These are phyloP conservation scores for Anguilla obscura DNA, from an alignment of 2,797 vertebrate species.

Conservation along the genomic window DNA sequence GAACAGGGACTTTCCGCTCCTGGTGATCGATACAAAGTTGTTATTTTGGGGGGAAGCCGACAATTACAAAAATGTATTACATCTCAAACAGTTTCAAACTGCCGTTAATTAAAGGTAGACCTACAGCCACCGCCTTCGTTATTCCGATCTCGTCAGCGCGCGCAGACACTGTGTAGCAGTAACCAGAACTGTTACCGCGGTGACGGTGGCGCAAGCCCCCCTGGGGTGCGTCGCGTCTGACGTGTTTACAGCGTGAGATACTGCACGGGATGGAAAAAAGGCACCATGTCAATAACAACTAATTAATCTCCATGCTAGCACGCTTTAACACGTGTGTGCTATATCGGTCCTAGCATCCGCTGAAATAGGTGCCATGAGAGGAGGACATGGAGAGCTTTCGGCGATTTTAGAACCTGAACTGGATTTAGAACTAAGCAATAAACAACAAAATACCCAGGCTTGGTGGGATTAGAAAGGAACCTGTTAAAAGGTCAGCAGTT, in stretches of 20 bases:
- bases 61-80: slow-evolving; percentile 43
- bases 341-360: not conserved
- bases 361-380: not conserved
- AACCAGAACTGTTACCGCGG: slow-evolving; percentile 33
- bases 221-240: slow-evolving; percentile 41
- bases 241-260: slow-evolving; percentile 40
- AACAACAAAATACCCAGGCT: not conserved
- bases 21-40: not conserved
- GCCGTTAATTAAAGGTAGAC: slow-evolving; percentile 37
- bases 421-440: not conserved
- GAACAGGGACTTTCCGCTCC: not conserved
- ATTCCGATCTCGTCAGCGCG: slow-evolving; percentile 52
- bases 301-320: slow-evolving; percentile 55
- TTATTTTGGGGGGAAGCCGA: not conserved
- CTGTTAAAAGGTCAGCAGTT: not conserved
- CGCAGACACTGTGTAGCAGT: slow-evolving; percentile 53
- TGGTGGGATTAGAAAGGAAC: not conserved
- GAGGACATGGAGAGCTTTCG: not conserved
- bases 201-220: slow-evolving; percentile 41
- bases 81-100: slow-evolving; percentile 45
- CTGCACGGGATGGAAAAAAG: not conserved
- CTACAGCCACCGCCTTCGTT: slow-evolving; percentile 49
- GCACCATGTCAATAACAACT: slow-evolving; percentile 52
- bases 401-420: not conserved
- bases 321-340: not conserved